Conservation (phyloP, 2,797 vertebrate genomes). For the Enteromius fasciolatus region DNA sequence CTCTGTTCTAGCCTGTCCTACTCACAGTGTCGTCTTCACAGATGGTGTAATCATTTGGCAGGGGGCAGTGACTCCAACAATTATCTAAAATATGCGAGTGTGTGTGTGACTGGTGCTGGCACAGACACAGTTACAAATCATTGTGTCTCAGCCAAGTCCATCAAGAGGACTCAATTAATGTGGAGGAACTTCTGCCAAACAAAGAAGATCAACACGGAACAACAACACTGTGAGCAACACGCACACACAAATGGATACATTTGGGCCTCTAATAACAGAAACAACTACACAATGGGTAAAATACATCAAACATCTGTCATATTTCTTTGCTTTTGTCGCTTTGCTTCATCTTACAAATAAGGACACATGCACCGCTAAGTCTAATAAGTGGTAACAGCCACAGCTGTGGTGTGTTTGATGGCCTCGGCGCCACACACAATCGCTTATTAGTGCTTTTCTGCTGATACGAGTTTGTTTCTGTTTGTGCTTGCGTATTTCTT, state of each 20-base stretch:
- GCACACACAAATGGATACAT: constrained; percentile 5
- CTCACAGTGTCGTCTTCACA: constrained; percentile 36
- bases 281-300: constrained; percentile 15
- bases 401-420: constrained; percentile 38
- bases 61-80: constrained; percentile 59
- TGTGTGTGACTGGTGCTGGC: constrained; percentile 28
- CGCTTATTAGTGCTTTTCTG: constrained; percentile 24
- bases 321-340: constrained; percentile 24
- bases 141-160: constrained; percentile 46
- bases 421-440: constrained; percentile 23
- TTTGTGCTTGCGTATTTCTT: constrained; percentile 2
- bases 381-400: constrained; percentile 33
- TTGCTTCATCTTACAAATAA: constrained; percentile 24
- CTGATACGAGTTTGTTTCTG: constrained; percentile 27
- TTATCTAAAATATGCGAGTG: constrained; percentile 38
- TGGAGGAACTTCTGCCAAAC: constrained; percentile 36
- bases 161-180: constrained; percentile 45
- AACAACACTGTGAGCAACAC: constrained; percentile 20
- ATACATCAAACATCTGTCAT: constrained; percentile 33
- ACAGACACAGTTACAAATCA: constrained; percentile 28
- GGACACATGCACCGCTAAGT: constrained; percentile 3
- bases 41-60: constrained; percentile 51
- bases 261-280: background rate
- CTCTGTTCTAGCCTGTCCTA: background rate
- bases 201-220: constrained; percentile 25